Base-by-base conservation (phyloP, 2,797 vertebrate species). In the Trematomus bernacchii region DNA sequence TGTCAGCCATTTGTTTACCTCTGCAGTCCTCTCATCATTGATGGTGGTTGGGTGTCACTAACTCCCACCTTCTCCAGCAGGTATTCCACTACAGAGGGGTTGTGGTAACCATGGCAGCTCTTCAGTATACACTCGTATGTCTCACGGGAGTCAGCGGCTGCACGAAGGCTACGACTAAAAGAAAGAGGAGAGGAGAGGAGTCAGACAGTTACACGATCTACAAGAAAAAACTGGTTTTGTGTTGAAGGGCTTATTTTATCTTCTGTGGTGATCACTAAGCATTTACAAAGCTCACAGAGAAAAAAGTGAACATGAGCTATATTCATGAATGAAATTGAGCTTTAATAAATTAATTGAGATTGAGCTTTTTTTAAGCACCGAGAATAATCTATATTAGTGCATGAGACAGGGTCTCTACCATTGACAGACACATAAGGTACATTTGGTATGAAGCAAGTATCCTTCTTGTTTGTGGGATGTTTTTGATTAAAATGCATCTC, bases 21-120 rank as follows among this genome's bases (percentile, higher is more conserved):
- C 85, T 99, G 98, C 23, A 99, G 94, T 63, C 97, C 97, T 92
- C 98, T 96, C 96, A 99, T 97, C 93, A 99, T 94, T 4, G 98
- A 99, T 0, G 97, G 97, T 11, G 97, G 97, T 66, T 95, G 95
- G 67, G 94, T 92, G 86, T 99, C 97, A 78, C 95, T 96, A 69
- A 99, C 88, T 82, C 96, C 97, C 78, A 98, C 95, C 89, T 97
- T 97, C 79, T 94, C 94, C 74, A 98, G 90, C 80, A 99, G 94
- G 89, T 95, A 97, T 77, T 99, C 97, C 86, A 99, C 97, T 21
- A 97, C 95, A 19, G 95, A 96, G 6, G 98, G 98, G 92, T 99
- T 99, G 89, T 95, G 95, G 60, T 98, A 98, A 79, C 97, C 98
- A 6, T 97, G 94, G 18, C 96, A 97, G 77, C 93, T 90, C 74